Conservation (phyloP, 2,113 vertebrate genomes). For the Ibidorhyncha struthersii region DNA sequence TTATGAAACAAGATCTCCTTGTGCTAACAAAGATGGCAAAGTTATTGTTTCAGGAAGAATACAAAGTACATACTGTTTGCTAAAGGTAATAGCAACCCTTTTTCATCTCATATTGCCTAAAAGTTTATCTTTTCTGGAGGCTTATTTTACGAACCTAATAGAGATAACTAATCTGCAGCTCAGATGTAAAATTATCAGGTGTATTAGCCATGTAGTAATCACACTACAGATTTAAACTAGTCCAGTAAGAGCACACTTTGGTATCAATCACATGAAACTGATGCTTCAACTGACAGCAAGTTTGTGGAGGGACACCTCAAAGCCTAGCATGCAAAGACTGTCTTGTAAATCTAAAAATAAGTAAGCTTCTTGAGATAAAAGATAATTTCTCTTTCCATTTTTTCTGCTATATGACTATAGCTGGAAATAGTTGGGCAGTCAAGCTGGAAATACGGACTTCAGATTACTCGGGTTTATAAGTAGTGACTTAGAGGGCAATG, state of each 20-base stretch:
- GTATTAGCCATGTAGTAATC: not conserved
- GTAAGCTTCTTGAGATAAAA: not conserved
- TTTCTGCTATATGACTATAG: not conserved
- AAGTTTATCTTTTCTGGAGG: not conserved
- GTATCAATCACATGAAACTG: not conserved
- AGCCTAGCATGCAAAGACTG: not conserved
- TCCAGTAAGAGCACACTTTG: not conserved
- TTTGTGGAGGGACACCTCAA: not conserved
- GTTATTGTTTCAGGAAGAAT: not conserved
- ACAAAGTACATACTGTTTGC: not conserved
- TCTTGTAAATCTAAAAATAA: not conserved
- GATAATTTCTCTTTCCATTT: not conserved
- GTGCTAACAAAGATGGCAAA: not conserved
- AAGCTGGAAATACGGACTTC: not conserved
- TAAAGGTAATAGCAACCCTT: not conserved
- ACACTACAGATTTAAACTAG: not conserved
- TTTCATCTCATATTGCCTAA: not conserved
- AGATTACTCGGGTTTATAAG: slow-evolving; percentile 12
- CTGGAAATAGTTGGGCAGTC: not conserved
- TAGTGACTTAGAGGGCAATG: not conserved
- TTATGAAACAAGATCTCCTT: not conserved
- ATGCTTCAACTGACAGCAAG: not conserved
- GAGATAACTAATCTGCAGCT: not conserved
- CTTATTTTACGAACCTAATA: not conserved
- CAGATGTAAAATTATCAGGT: not conserved